Percentiles rank a stretch among this genome's conserved stretches.
Evolutionary conservation across 2,888 invertebrate genomes (phyloP).

Genomic region (Microctonus brassicae): DNA sequence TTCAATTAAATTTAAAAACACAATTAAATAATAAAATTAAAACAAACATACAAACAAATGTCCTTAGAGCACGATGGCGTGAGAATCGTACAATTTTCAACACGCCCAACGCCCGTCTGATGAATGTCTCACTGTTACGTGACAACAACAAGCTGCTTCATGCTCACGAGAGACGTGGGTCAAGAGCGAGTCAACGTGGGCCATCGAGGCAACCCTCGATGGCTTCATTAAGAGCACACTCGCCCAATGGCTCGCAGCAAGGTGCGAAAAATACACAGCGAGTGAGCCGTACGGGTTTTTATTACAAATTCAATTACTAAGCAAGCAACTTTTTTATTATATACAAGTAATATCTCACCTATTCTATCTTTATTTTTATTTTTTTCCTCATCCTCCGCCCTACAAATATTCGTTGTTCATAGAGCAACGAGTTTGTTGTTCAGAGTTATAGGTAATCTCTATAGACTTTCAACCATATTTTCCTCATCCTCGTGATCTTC

Average conservation of each 20-base stretch:
- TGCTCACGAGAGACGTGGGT: conserved; percentile 83
- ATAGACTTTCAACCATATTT: conserved; percentile 1
- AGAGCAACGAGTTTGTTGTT: conserved; percentile 22
- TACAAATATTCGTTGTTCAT: conserved; percentile 21
- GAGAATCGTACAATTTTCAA: conserved; percentile 95
- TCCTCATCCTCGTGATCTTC: conserved; percentile 22
- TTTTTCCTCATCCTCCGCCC: conserved; percentile 34
- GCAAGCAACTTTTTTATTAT: conserved; percentile 62
- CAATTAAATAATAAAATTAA: conserved; percentile 10
- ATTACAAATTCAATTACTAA: conserved; percentile 65
- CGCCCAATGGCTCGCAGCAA: conserved; percentile 76
- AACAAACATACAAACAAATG: too few species aligned
- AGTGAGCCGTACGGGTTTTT: conserved; percentile 69
- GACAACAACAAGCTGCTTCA: conserved; percentile 86
- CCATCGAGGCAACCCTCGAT: conserved; percentile 89
- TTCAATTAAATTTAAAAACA: conserved; percentile 1
- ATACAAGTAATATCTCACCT: conserved; percentile 40
- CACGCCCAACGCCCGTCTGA: conserved; percentile 92
- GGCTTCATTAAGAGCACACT: conserved; percentile 86
- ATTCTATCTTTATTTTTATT: conserved; percentile 42
- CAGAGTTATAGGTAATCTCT: conserved; percentile 25
- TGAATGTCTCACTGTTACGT: conserved; percentile 89
- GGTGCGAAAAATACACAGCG: conserved; percentile 73
- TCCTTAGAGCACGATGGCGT: conserved; percentile 88
- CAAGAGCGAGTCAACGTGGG: conserved; percentile 82